These are phyloP conservation scores for Crenichthys baileyi DNA, from an alignment of 2,797 vertebrate species.

Conservation along the genomic window DNA sequence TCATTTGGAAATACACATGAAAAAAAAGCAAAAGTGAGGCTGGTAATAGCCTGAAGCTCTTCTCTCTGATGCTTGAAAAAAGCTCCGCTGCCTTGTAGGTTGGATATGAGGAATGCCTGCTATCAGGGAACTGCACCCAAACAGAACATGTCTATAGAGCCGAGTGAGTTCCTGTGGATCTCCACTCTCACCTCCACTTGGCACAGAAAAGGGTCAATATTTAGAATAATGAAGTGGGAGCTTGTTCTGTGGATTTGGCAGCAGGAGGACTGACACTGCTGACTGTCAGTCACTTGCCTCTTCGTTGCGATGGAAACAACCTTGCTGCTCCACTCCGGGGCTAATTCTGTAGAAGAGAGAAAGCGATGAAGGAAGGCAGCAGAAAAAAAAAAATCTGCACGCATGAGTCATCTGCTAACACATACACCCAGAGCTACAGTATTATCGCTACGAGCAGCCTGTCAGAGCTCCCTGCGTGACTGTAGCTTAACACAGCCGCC, in stretches of 20 bases:
- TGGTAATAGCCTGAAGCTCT: constrained; percentile 33
- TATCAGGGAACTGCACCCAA: constrained; percentile 12
- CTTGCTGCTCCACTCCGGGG: constrained; percentile 66
- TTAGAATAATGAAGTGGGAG: constrained; percentile 55
- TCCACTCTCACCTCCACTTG: constrained; percentile 54
- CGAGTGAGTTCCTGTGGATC: constrained; percentile 26
- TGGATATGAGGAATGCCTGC: constrained; percentile 41
- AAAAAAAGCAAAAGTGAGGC: constrained; percentile 4
- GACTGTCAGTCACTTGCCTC: constrained; percentile 66
- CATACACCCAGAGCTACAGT: constrained; percentile 48
- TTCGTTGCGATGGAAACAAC: constrained; percentile 77
- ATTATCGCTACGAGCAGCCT: constrained; percentile 54
- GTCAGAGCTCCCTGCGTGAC: constrained; percentile 53
- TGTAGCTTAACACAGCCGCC: constrained; percentile 51
- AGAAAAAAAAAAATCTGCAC: constrained; percentile 51
- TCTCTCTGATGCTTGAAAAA: constrained; percentile 34
- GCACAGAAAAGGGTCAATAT: constrained; percentile 51
- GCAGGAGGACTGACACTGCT: constrained; percentile 44
- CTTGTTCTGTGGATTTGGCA: constrained; percentile 50
- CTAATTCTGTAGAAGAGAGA: constrained; percentile 58
- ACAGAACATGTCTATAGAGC: constrained; percentile 34
- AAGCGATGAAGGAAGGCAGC: constrained; percentile 26
- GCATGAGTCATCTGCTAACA: constrained; percentile 71
- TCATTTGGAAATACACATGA: constrained; percentile 28
- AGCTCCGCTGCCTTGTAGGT: constrained; percentile 25